Evolutionary conservation across 2,113 vertebrate genomes (phyloP), one percentile per base, ranked within the genome.

Genomic region (Peucedramus taeniatus): DNA sequence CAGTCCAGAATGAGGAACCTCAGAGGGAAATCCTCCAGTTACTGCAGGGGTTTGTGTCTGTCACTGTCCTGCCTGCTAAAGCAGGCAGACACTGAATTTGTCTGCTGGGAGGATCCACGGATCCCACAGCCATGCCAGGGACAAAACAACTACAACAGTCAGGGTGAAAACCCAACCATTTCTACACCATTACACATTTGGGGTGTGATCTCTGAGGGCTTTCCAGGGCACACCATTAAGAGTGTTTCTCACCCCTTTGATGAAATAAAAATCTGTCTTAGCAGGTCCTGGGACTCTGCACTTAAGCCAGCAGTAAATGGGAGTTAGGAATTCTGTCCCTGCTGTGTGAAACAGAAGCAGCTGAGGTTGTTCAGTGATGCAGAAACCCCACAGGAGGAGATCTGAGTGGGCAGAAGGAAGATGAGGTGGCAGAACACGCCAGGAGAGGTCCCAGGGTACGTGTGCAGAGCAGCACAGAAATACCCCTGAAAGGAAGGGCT

Each of bases 241-340:
- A 37, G 50, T 7, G 37, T 39, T 69, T 70, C 45, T 42, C 37
- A 54, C 11, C 7, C 12, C 15, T 80, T 19, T 0, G 0, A 14
- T 17, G 72, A 53, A 66, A 2, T 16, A n/a, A 86, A 9, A 66
- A 57, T 22, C 28, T 76, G 61, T n/a, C 8, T 50, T 15, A 71
- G 51, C 1, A 7, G 31, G 24, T 53, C 51, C 39, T 3, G 1
- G 56, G 24, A 54, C 44, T 40, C 28, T 35, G 42, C 1, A 1
- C 40, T 53, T 11, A 64, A 33, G 30, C 33, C 59, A 23, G 56
- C 54, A 51, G 65, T 3, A 17, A 13, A 27, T 0, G 5, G 40
- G n/a, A 92, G 26, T 15, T 1, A 3, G 42, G 33, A 75, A 70
- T 61, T 79, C 14, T 57, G 47, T 16, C 23, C 3, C 1, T 39